Percentiles rank a stretch among this genome's conserved stretches.
These are phyloP conservation scores for Lapara coniferarum DNA, from an alignment of 2,888 invertebrate genomes.

Conservation along the genomic window DNA sequence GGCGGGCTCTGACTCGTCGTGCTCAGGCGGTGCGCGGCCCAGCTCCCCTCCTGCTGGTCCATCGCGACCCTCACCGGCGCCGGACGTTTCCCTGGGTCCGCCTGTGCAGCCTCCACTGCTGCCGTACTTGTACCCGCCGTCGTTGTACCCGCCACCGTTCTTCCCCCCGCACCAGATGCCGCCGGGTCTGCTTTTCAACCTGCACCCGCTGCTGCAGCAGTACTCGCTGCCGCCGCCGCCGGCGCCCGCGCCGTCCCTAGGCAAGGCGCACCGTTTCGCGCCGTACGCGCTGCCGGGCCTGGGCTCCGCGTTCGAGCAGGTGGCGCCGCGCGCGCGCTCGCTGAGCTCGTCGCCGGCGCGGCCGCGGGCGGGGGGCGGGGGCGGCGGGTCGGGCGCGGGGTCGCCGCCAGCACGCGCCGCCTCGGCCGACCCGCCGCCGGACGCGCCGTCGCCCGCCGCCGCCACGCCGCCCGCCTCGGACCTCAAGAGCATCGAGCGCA, in stretches of 20 bases:
- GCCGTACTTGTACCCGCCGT: conserved; percentile 96
- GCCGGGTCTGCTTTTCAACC: conserved; percentile 93
- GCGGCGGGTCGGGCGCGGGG: conserved; percentile 70
- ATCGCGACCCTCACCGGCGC: conserved; percentile 90
- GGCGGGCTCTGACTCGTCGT: conserved; percentile 89
- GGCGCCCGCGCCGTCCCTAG: conserved; percentile 85
- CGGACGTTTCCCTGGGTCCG: conserved; percentile 97
- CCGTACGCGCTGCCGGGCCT: conserved; percentile 93
- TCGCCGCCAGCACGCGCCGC: conserved; percentile 79
- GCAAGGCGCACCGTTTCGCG: conserved; percentile 90
- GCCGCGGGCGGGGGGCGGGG: conserved; percentile 64
- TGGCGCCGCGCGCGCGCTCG: conserved; percentile 89
- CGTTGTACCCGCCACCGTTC: conserved; percentile 91
- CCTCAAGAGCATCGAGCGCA: conserved; percentile 97
- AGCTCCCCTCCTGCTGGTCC: conserved; percentile 83
- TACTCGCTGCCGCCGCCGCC: conserved; percentile 89
- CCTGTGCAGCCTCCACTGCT: conserved; percentile 96
- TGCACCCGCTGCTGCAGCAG: conserved; percentile 94
- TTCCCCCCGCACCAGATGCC: conserved; percentile 91
- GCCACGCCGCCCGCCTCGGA: conserved; percentile 88
- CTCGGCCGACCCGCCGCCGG: conserved; percentile 80
- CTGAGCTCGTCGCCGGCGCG: conserved; percentile 85
- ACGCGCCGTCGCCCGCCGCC: conserved; percentile 81
- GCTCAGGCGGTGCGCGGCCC: conserved; percentile 86
- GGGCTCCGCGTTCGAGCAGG: conserved; percentile 95